Conservation (phyloP, 1,140 invertebrate species). For the Drosophila willistoni region DNA sequence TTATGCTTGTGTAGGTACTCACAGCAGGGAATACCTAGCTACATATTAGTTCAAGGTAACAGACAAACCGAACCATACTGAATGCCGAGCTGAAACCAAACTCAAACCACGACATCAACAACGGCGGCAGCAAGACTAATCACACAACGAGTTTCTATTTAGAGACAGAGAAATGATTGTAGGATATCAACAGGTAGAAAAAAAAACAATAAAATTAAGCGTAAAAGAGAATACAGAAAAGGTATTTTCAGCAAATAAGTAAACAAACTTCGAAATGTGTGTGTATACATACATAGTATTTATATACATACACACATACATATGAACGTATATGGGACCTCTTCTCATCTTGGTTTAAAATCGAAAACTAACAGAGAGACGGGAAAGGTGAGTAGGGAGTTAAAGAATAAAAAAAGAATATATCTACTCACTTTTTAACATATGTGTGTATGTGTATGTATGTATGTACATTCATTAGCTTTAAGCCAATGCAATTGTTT, state of each 20-base stretch:
- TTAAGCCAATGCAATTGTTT: not conserved
- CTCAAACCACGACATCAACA: conserved; percentile 47
- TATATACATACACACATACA: not conserved
- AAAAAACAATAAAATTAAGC: conserved; percentile 49
- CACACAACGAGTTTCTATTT: conserved; percentile 80
- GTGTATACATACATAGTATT: conserved; percentile 13
- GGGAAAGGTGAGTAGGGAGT: not conserved
- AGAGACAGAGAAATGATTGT: conserved; percentile 69
- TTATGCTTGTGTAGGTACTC: conserved; percentile 35
- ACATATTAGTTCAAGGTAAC: conserved; percentile 77
- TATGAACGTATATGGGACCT: not conserved
- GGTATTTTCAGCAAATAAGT: conserved; percentile 63
- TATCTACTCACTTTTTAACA: not conserved
- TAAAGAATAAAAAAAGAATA: too few species aligned
- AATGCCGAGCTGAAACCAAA: conserved; percentile 45
- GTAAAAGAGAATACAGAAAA: conserved; percentile 61
- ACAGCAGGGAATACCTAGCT: conserved; percentile 58
- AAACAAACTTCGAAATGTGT: conserved; percentile 47
- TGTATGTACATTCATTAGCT: not conserved
- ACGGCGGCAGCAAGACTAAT: conserved; percentile 58
- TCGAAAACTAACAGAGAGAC: not conserved
- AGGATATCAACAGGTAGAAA: conserved; percentile 77
- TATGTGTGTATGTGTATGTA: conserved; percentile 18
- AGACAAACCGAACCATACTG: conserved; percentile 22
- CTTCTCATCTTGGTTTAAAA: conserved; percentile 17